Conservation (phyloP, 2,797 vertebrate genomes). For the Sardinella longiceps region DNA sequence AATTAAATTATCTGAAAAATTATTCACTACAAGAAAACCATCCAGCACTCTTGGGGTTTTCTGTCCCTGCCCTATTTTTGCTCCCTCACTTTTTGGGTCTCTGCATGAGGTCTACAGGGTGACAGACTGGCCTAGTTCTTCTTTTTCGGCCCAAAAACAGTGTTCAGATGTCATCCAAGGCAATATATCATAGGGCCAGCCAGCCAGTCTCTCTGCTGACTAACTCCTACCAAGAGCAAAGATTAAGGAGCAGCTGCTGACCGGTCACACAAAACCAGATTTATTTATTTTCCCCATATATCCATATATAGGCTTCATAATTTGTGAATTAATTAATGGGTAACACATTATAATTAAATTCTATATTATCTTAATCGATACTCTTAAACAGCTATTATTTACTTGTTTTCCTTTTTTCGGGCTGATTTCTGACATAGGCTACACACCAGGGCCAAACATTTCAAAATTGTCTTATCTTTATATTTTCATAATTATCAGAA, state of each 20-base stretch:
- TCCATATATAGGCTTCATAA: neutral
- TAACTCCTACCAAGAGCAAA: too few species aligned
- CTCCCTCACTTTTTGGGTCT: neutral
- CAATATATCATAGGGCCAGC: neutral
- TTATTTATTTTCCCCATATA: neutral
- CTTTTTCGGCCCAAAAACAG: neutral
- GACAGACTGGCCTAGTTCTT: neutral
- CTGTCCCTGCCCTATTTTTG: neutral
- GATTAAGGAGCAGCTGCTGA: too few species aligned
- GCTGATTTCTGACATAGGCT: too few species aligned
- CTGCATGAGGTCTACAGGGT: neutral
- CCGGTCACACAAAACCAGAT: too few species aligned
- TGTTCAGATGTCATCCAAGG: neutral
- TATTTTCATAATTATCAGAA: too few species aligned
- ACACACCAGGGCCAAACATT: too few species aligned
- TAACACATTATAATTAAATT: neutral
- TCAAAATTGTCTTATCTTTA: too few species aligned
- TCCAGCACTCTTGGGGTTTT: too few species aligned
- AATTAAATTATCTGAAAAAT: too few species aligned
- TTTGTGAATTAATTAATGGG: neutral
- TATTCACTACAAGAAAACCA: too few species aligned
- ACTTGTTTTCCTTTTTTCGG: too few species aligned
- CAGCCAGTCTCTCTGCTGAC: neutral
- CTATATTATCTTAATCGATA: neutral
- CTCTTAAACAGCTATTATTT: neutral